Percentiles rank a stretch among this genome's conserved stretches.
Evolutionary conservation across 2,797 vertebrate species (phyloP).

Genomic region (Decapterus maruadsi): DNA sequence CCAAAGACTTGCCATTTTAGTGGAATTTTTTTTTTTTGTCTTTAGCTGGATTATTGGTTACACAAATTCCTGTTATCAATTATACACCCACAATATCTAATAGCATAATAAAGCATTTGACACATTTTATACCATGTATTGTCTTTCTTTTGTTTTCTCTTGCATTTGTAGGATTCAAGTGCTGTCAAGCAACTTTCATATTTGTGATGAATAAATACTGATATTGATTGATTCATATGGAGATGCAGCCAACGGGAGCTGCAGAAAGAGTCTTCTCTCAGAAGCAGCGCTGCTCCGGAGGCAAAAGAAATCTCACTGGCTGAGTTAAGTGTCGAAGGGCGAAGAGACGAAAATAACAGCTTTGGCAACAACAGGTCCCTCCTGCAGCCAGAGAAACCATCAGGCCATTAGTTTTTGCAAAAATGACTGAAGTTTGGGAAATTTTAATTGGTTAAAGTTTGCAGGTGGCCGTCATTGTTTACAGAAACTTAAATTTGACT

Average conservation of each 20-base stretch:
- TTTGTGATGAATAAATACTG: background rate
- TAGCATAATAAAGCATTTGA: background rate
- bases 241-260: constrained; percentile 6
- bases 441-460: background rate
- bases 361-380: background rate
- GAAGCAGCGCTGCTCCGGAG: constrained; percentile 1
- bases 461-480: background rate
- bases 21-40: background rate
- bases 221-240: background rate
- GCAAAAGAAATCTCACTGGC: constrained; percentile 1
- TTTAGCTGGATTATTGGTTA: background rate
- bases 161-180: background rate
- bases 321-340: constrained; percentile 5
- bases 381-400: background rate
- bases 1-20: background rate
- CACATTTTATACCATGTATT: background rate
- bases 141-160: constrained; percentile 1
- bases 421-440: background rate
- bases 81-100: background rate
- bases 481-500: background rate
- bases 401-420: background rate
- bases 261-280: background rate
- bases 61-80: background rate
- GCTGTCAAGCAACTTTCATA: background rate
- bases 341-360: background rate